A percentile compares a stretch with the other conserved stretches of the same genome.
These are phyloP conservation scores for Parthenolecanium corni DNA, from an alignment of 2,888 invertebrate species.

Conservation along the genomic window DNA sequence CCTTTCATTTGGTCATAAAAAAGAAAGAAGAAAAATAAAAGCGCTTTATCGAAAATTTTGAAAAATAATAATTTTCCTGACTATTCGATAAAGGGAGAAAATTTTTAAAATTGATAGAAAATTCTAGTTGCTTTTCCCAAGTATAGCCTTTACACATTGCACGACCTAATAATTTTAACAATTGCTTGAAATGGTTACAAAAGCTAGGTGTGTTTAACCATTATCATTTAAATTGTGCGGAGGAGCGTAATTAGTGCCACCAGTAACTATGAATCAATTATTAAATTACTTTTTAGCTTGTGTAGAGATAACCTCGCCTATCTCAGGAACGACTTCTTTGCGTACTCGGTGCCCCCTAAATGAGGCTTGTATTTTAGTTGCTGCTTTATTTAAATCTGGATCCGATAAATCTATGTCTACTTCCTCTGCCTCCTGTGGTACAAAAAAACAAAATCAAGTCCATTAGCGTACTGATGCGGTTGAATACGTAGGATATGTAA, in stretches of 20 bases:
- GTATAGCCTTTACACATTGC: conserved; percentile 8
- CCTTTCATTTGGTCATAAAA: no score
- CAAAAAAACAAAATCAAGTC: neutral
- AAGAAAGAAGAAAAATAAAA: conserved; percentile 1
- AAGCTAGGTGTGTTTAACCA: conserved; percentile 8
- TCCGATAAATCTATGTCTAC: conserved; percentile 72
- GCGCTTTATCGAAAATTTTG: neutral
- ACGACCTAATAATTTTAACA: neutral
- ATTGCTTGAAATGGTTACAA: neutral
- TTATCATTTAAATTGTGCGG: conserved; percentile 18
- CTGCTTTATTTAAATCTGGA: conserved; percentile 77
- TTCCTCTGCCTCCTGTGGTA: conserved; percentile 52
- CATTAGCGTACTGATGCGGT: no score
- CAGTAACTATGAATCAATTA: neutral
- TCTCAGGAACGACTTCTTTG: conserved; percentile 40
- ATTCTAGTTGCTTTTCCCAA: conserved; percentile 3
- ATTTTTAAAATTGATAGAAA: conserved; percentile 5
- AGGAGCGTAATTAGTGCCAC: conserved; percentile 24
- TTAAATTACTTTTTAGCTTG: conserved; percentile 9
- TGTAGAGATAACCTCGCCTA: no score
- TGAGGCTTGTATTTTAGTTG: conserved; percentile 83
- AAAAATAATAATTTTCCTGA: neutral
- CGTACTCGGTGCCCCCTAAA: conserved; percentile 83
- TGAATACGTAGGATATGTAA: no score
- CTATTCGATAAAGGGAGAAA: neutral